Percentiles rank a stretch among this genome's conserved stretches.
Conservation (phyloP, 2,888 invertebrate genomes). For the Neocrepidodera transversa region DNA sequence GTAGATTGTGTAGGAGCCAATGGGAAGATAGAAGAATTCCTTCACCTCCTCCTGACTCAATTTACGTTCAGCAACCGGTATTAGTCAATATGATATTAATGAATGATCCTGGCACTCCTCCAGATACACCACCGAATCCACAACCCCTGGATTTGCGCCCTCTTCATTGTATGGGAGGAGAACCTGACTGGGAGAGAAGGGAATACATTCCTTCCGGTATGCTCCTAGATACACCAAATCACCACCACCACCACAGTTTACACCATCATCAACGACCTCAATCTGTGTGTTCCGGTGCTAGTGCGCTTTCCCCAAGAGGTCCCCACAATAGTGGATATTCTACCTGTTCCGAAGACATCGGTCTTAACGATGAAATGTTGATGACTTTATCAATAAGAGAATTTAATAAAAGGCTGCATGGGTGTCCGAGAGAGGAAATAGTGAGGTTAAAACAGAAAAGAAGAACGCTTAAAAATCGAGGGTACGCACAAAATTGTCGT, state of each 20-base stretch:
- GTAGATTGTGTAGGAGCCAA: slow-evolving; percentile 41
- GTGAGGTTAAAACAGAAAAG: slow-evolving; percentile 91
- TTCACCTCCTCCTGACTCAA: slow-evolving; percentile 68
- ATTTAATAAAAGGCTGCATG: slow-evolving; percentile 91
- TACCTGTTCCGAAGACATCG: slow-evolving; percentile 70
- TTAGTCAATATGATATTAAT: slow-evolving; percentile 57
- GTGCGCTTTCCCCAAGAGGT: slow-evolving; percentile 68
- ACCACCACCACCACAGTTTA: slow-evolving; percentile 47
- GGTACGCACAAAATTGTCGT: slow-evolving; percentile 96
- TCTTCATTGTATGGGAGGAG: slow-evolving; percentile 67
- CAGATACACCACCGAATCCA: slow-evolving; percentile 78
- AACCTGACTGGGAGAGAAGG: slow-evolving; percentile 72
- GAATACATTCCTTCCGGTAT: slow-evolving; percentile 58
- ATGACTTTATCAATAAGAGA: slow-evolving; percentile 91
- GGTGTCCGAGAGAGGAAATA: slow-evolving; percentile 90
- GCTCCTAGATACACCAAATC: slow-evolving; percentile 50
- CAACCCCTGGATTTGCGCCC: slow-evolving; percentile 83
- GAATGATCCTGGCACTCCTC: slow-evolving; percentile 81
- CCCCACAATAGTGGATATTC: slow-evolving; percentile 61
- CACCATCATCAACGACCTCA: slow-evolving; percentile 62
- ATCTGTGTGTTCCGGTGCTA: slow-evolving; percentile 73
- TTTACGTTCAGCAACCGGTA: slow-evolving; percentile 65
- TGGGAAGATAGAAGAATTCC: slow-evolving; percentile 64
- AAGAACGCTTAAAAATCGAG: slow-evolving; percentile 92
- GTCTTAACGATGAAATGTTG: slow-evolving; percentile 82